A percentile compares a stretch with the other conserved stretches of the same genome.
Evolutionary conservation across 2,113 vertebrate species (phyloP).

Genomic region (Leucoraja erinaceus): DNA sequence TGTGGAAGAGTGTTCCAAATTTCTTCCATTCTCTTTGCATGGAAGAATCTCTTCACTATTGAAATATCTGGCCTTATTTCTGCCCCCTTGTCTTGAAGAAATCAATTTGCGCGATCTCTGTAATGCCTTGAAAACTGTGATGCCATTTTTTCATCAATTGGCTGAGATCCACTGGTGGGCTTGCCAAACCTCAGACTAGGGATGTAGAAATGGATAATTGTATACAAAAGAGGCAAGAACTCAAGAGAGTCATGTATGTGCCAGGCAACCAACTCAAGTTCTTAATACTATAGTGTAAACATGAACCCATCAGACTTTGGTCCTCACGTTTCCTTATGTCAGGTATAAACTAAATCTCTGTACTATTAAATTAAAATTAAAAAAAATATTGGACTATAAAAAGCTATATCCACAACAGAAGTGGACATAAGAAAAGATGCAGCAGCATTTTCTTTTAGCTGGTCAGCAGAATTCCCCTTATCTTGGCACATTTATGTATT

Average conservation of each 20-base stretch:
- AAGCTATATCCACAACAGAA: not conserved
- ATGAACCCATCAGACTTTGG: not conserved
- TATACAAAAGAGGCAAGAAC: not conserved
- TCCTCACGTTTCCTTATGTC: not conserved
- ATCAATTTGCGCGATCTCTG: too few species aligned
- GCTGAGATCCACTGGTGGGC: not conserved
- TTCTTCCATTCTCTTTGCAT: too few species aligned
- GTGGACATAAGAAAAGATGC: not conserved
- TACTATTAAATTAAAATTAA: not conserved
- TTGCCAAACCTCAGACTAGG: not conserved
- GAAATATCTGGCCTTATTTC: too few species aligned
- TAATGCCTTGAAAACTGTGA: too few species aligned
- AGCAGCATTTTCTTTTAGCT: not conserved
- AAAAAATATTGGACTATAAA: not conserved
- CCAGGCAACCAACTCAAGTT: not conserved
- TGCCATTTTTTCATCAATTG: too few species aligned
- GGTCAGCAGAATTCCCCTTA: too few species aligned
- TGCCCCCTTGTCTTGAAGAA: too few species aligned
- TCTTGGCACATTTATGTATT: slow-evolving; percentile 23
- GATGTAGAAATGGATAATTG: not conserved
- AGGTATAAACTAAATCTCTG: not conserved
- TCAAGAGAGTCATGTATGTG: not conserved
- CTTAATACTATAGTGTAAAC: not conserved
- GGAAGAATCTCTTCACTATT: too few species aligned
- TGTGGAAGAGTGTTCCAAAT: too few species aligned